Evolutionary conservation across 2,888 invertebrate species (phyloP).

Genomic region (Teinopalpus imperialis): DNA sequence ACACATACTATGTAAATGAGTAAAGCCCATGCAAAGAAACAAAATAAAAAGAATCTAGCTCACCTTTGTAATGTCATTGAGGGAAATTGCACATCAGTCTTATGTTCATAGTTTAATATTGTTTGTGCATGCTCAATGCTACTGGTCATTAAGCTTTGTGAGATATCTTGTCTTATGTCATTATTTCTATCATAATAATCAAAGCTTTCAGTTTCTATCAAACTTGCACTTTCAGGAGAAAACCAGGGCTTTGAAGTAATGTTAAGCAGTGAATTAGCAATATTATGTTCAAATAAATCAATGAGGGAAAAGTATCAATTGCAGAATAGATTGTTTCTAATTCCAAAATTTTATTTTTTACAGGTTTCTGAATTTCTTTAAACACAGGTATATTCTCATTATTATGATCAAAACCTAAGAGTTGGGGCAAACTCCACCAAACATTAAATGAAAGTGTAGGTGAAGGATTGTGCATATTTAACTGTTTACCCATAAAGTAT

Average conservation of each 20-base stretch:
- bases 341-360: slow-evolving; percentile 37
- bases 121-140: slow-evolving; percentile 44
- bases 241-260: slow-evolving; percentile 58
- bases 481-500: slow-evolving; percentile 39
- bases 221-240: slow-evolving; percentile 52
- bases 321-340: slow-evolving; percentile 48
- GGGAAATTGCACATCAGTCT: slow-evolving; percentile 44
- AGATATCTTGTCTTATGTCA: slow-evolving; percentile 50
- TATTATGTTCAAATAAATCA: slow-evolving; percentile 44
- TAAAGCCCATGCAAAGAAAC: no score
- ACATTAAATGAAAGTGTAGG: slow-evolving; percentile 48
- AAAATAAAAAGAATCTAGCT: slow-evolving; percentile 23
- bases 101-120: slow-evolving; percentile 37
- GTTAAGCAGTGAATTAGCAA: slow-evolving; percentile 35
- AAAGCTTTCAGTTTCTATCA: slow-evolving; percentile 57
- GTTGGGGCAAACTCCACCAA: slow-evolving; percentile 64
- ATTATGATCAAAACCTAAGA: slow-evolving; percentile 43
- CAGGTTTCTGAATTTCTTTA: slow-evolving; percentile 25
- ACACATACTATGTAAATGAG: no score
- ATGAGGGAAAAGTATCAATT: slow-evolving; percentile 67
- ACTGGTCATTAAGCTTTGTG: slow-evolving; percentile 43
- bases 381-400: slow-evolving; percentile 28
- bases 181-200: slow-evolving; percentile 45
- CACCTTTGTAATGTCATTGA: slow-evolving; percentile 58
- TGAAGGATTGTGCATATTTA: slow-evolving; percentile 35